Evolutionary conservation across 2,797 vertebrate species (phyloP).

Genomic region (Limnodromus scolopaceus): DNA sequence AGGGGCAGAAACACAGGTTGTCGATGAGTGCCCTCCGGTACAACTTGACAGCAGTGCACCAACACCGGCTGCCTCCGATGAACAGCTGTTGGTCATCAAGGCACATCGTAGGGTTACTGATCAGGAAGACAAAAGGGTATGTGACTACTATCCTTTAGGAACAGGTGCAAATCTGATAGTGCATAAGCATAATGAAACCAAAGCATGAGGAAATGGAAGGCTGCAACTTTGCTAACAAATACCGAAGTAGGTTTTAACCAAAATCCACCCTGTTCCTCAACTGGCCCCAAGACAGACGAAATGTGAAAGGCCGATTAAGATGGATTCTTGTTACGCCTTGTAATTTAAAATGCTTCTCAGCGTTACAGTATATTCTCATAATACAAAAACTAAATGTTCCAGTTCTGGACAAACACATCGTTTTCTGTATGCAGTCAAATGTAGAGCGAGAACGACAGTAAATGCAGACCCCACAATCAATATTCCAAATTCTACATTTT

Average conservation of each 20-base stretch:
- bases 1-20: accelerated
- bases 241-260: not conserved
- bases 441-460: not conserved
- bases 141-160: not conserved
- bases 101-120: not conserved
- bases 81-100: not conserved
- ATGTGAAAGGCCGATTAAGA: not conserved
- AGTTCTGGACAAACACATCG: not conserved
- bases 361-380: not conserved
- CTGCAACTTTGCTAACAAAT: not conserved
- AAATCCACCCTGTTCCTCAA: not conserved
- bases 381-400: not conserved
- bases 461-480: not conserved
- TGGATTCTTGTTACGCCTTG: not conserved
- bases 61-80: not conserved
- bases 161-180: not conserved
- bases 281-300: not conserved
- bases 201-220: not conserved
- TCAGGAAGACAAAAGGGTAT: not conserved
- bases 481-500: not conserved
- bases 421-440: not conserved
- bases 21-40: not conserved
- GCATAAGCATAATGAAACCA: not conserved
- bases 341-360: not conserved
- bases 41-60: not conserved